Base-by-base conservation (phyloP, 2,113 vertebrate species). In the Laticauda laticaudata region DNA sequence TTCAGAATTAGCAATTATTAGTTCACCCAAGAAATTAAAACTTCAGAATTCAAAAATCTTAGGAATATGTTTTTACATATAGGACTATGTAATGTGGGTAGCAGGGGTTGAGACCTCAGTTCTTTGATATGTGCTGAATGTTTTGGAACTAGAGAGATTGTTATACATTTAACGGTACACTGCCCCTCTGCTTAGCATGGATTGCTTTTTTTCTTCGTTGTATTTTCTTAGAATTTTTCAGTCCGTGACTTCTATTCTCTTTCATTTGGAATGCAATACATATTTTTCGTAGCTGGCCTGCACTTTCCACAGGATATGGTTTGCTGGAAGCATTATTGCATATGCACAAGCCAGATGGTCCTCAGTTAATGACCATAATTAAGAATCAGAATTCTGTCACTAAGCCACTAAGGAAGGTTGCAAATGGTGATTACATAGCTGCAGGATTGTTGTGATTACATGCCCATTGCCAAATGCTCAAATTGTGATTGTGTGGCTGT, bases 21-120 rank as follows among this genome's bases (percentile, higher is more conserved):
- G 7, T 69, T 92, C 29, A 57, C 29, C 86, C 94, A 93, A 95
- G 94, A 94, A 97, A 96, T 93, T 93, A 94, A 29, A 95, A 90
- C 15, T 45, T 56, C 14, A 20, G 55, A 61, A 59, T 11, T 45
- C 24, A 56, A 69, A 88, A 69, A 93, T 56, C 90, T 94, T 94
- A 75, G 94, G 87, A 94, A 93, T 93, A 81, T 20, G 54, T n/a
- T 90, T 94, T 96, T 55, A 88, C 45, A 55, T 7, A 55, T 7
- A 29, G 91, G 85, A 45, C 55, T 91, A 24, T 11, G 86, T 21
- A 91, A 34, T 8, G 12, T 14, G 23, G 56, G 57, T 24, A 43
- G 20, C 4, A 3, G 57, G 88, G 87, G 8, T 55, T 51, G 0
- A 93, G 89, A 86, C 0, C 91, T 95, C 91, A 94, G 81, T 18